A percentile compares a stretch with the other conserved stretches of the same genome.
Evolutionary conservation across 2,113 vertebrate genomes (phyloP).

Genomic region (Barbus barbus): DNA sequence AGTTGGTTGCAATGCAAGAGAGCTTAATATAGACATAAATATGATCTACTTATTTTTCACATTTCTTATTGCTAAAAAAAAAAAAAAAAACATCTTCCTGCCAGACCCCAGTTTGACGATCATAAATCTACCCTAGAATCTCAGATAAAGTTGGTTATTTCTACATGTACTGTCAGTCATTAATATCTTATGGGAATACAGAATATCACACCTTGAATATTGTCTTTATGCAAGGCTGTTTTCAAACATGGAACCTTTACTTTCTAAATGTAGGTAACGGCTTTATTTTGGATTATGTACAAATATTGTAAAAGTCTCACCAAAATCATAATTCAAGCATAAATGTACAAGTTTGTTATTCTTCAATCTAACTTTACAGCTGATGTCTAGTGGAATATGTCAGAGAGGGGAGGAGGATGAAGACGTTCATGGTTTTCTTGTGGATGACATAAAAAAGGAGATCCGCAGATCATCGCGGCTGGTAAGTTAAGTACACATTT

Average conservation of each 20-base stretch:
- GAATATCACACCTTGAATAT: not conserved
- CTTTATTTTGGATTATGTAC: not conserved
- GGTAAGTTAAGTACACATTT: conserved; percentile 72
- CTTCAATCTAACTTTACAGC: conserved; percentile 64
- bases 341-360: not conserved
- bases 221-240: not conserved
- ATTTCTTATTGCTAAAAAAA: not conserved
- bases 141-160: not conserved
- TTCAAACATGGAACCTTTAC: not conserved
- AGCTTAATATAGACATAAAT: not conserved
- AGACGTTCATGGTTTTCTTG: conserved; percentile 90
- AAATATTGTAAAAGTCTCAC: not conserved
- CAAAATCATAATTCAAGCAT: not conserved
- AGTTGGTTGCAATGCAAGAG: not conserved
- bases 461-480: conserved; percentile 82
- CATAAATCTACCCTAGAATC: not conserved
- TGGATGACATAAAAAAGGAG: conserved; percentile 88
- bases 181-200: not conserved
- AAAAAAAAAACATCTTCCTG: too few relatives aligned
- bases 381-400: conserved; percentile 94
- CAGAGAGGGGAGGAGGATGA: conserved; percentile 89
- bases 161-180: not conserved
- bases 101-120: too few relatives aligned
- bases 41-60: not conserved
- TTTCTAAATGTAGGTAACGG: not conserved